Evolutionary conservation across 2,888 invertebrate genomes (phyloP).

Genomic region (Acanthoscelides obtectus): DNA sequence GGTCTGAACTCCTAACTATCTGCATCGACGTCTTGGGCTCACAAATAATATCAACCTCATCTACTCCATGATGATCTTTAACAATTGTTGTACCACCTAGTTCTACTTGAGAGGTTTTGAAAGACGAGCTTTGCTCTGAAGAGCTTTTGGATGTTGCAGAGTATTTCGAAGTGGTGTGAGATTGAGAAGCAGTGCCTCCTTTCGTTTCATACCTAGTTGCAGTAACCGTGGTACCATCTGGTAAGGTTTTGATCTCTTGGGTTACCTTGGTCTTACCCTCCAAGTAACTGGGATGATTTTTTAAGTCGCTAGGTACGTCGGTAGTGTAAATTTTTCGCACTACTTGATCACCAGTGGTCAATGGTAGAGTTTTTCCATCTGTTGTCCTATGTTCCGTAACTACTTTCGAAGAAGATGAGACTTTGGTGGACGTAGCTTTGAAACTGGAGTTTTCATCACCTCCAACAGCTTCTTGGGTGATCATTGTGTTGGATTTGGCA

Average conservation of each 20-base stretch:
- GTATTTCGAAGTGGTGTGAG: constrained; percentile 19
- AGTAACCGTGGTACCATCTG: constrained; percentile 64
- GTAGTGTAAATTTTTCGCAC: constrained; percentile 32
- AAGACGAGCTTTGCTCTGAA: constrained; percentile 17
- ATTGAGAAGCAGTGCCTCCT: constrained; percentile 29
- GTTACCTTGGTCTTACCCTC: constrained; percentile 59
- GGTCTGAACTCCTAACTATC: neutral
- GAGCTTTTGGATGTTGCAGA: constrained; percentile 15
- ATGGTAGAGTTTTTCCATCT: constrained; percentile 18
- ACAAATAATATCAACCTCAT: neutral
- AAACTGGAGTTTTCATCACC: constrained; percentile 51
- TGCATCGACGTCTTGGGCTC: neutral
- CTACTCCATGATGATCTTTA: neutral
- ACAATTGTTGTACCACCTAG: neutral
- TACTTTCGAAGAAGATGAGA: constrained; percentile 37
- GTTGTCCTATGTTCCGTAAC: constrained; percentile 33
- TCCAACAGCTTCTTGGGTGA: constrained; percentile 51
- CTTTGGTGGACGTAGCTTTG: constrained; percentile 37
- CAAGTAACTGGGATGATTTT: constrained; percentile 37
- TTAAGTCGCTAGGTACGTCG: constrained; percentile 37
- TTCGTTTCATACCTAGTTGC: constrained; percentile 63
- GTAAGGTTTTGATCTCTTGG: constrained; percentile 61
- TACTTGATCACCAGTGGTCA: constrained; percentile 38
- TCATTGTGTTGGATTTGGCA: constrained; percentile 48
- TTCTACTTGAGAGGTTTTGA: neutral